Conservation (phyloP, 2,888 invertebrate species). For the Cremastobaeus sp. region DNA sequence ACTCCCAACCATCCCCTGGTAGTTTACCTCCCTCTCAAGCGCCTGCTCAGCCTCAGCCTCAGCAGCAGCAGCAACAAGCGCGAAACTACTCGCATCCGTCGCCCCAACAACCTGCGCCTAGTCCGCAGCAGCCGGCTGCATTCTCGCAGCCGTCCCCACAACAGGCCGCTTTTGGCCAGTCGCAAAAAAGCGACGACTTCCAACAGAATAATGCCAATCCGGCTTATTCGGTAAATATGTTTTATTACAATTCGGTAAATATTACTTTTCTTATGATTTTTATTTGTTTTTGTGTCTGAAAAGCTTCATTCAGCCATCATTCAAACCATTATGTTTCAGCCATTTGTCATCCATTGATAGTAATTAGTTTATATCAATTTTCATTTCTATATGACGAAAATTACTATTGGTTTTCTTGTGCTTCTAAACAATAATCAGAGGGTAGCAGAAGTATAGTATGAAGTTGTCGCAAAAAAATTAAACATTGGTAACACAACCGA, state of each 20-base stretch:
- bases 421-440: too few relatives aligned
- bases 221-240: constrained; percentile 52
- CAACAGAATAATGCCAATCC: constrained; percentile 47
- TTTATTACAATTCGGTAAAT: constrained; percentile 40
- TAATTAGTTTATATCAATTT: too few relatives aligned
- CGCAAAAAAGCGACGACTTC: constrained; percentile 43
- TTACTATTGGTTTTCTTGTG: too few relatives aligned
- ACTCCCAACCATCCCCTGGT: constrained; percentile 74
- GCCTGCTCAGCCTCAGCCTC: constrained; percentile 65
- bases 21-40: constrained; percentile 51
- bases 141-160: constrained; percentile 65
- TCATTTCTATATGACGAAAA: too few relatives aligned
- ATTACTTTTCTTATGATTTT: constrained; percentile 12
- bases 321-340: too few relatives aligned
- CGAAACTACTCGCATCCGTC: constrained; percentile 68
- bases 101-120: constrained; percentile 59
- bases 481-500: too few relatives aligned
- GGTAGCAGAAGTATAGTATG: too few relatives aligned
- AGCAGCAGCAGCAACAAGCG: constrained; percentile 76
- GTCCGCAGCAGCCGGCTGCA: constrained; percentile 54
- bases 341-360: too few relatives aligned
- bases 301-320: too few relatives aligned
- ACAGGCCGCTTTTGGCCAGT: constrained; percentile 31
- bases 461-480: too few relatives aligned
- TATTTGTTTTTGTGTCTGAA: constrained; percentile 6